A percentile compares a stretch with the other conserved stretches of the same genome.
Conservation (phyloP, 1,140 invertebrate genomes). For the Neodiprion pinetum region DNA sequence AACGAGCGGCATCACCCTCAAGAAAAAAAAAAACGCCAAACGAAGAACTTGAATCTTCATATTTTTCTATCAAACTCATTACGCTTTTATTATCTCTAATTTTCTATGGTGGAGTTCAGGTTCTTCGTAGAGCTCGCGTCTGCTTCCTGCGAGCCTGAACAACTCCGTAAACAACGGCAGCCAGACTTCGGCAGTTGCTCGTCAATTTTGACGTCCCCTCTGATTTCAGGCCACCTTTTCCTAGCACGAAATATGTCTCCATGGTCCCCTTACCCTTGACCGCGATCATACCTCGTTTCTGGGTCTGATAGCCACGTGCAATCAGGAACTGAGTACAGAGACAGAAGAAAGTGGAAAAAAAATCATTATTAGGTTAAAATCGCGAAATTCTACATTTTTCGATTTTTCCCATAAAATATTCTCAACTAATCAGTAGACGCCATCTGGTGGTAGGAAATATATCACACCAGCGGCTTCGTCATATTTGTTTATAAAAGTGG, state of each 20-base stretch:
- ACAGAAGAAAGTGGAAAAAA: constrained; percentile 30
- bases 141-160: constrained; percentile 73
- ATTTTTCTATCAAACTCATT: no score
- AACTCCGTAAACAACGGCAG: constrained; percentile 88
- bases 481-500: constrained; percentile 18
- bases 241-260: constrained; percentile 91
- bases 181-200: constrained; percentile 78
- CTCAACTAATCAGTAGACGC: not conserved
- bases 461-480: no score
- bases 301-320: constrained; percentile 73
- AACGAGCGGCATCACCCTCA: no score
- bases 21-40: no score
- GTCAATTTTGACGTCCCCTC: constrained; percentile 67
- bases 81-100: no score
- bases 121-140: constrained; percentile 48
- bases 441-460: no score
- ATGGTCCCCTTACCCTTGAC: constrained; percentile 96
- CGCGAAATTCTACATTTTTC: constrained; percentile 20
- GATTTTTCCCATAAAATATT: not conserved
- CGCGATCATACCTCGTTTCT: constrained; percentile 81
- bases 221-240: constrained; percentile 61
- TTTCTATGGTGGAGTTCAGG: constrained; percentile 29
- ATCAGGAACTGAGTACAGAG: constrained; percentile 68
- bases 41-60: no score
- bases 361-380: not conserved